Base-by-base conservation (phyloP, 2,888 invertebrate genomes). In the Spialia ferax region DNA sequence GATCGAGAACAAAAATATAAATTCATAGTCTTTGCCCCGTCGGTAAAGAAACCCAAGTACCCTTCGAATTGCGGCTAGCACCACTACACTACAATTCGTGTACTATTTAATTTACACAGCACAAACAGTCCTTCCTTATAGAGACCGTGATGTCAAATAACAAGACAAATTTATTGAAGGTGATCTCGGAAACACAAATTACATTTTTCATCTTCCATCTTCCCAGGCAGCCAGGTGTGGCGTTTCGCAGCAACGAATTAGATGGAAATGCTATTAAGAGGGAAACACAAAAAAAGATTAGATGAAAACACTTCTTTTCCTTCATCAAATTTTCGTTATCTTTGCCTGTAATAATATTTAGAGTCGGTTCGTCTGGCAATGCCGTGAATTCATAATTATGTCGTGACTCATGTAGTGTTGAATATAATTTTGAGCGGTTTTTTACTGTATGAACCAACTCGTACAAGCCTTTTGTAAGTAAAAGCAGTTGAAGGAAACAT, bases 121-220 rank as follows among this genome's bases (percentile, higher is more conserved):
- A 15, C 15, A 42, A 42, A 32, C 32, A 1, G 32, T 4, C 4
- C 15, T 10, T 32, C 32, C 32, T 18, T 18, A 13, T 45, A 5
- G 15, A 8, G 8, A 45, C 15, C 8, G 18, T 45, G 18, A 45
- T 45, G 42, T 45, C 42, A 50, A 50, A 50, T 50, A 11, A 23
- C 35, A 56, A 23, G 63, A 64, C 55, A 48, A 64, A 64, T 26
- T 45, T 29, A 64, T 64, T 42, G 56, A 56, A 62, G 52, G 32
- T 56, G 63, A 52, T 48, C 55, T 32, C 45, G 56, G 63, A 64
- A 45, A 50, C 29, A 29, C 56, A 64, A 64, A 64, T 64, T 64
- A 64, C 63, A 56, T 56, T 64, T 64, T 48, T 63, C 55, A 63
- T 56, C 63, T 63, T 45, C n/a, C 55, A 63, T 56, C 63, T 63